Evolutionary conservation across 2,113 vertebrate species (phyloP).

Genomic region (Solea solea): DNA sequence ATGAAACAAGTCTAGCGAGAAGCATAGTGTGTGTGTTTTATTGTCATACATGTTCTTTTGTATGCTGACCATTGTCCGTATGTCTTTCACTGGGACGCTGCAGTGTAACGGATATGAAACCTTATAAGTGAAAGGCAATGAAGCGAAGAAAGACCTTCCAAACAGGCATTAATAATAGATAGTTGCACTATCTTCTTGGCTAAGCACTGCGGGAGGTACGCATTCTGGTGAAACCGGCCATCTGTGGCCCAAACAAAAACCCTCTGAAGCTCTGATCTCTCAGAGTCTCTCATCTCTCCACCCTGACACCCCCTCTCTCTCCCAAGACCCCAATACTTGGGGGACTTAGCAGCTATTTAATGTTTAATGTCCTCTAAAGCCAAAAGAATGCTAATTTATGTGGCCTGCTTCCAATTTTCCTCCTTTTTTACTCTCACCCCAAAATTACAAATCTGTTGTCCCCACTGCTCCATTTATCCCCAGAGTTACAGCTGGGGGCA

Average conservation of each 20-base stretch:
- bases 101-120: conserved; percentile 49
- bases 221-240: conserved; percentile 49
- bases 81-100: background rate
- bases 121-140: conserved; percentile 53
- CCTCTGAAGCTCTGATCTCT: conserved; percentile 68
- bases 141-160: conserved; percentile 40
- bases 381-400: conserved; percentile 83
- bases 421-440: conserved; percentile 69
- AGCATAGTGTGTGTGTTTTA: background rate
- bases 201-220: conserved; percentile 62
- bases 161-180: conserved; percentile 79
- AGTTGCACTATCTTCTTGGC: conserved; percentile 55
- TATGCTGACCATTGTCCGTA: conserved; percentile 14
- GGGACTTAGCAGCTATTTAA: conserved; percentile 79
- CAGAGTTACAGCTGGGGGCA: conserved; percentile 80
- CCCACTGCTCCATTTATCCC: conserved; percentile 77
- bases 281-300: conserved; percentile 39
- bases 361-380: conserved; percentile 79
- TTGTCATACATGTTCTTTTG: conserved; percentile 3
- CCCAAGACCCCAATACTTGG: conserved; percentile 56
- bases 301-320: conserved; percentile 17
- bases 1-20: background rate
- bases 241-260: conserved; percentile 72
- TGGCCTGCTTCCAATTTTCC: conserved; percentile 82
- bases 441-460: conserved; percentile 83